A percentile compares a stretch with the other conserved stretches of the same genome.
phyloP scores from a whole-genome alignment of 2,797 vertebrate species.

The Spinibarbus caldwelli region DNA sequence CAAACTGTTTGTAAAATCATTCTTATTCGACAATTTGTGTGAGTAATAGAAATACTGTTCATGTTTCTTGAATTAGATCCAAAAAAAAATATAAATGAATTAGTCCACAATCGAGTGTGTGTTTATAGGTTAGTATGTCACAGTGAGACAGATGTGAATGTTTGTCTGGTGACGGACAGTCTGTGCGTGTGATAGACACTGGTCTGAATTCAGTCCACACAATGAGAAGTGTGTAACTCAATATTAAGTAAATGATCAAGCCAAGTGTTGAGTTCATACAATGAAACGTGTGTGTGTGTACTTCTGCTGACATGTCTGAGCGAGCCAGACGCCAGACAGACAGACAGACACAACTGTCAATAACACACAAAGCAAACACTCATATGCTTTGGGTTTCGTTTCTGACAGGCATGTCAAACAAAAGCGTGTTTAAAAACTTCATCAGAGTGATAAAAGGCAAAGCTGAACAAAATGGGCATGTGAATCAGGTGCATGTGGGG shows the following conservation, averaged over 20 bases:
- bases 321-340: not conserved
- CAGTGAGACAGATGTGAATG: not conserved
- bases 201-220: conserved; percentile 10
- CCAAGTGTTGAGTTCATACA: not conserved
- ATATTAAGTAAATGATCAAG: conserved; percentile 30
- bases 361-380: not conserved
- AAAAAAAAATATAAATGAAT: not conserved
- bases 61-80: too few species aligned
- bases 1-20: not conserved
- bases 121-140: conserved; percentile 17
- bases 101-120: not conserved
- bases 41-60: too few species aligned
- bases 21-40: too few species aligned
- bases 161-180: not conserved
- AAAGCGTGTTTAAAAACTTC: not conserved
- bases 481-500: conserved; percentile 9
- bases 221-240: conserved; percentile 1
- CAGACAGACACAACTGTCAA: conserved; percentile 24
- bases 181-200: not conserved
- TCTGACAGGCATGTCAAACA: not conserved
- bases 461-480: too few species aligned
- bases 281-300: conserved; percentile 18
- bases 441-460: not conserved
- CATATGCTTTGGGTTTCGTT: not conserved
- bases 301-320: conserved; percentile 33